Evolutionary conservation across 92 coral and sea anemone species (phyloP).

Genomic region (Paramuricea clavata): DNA sequence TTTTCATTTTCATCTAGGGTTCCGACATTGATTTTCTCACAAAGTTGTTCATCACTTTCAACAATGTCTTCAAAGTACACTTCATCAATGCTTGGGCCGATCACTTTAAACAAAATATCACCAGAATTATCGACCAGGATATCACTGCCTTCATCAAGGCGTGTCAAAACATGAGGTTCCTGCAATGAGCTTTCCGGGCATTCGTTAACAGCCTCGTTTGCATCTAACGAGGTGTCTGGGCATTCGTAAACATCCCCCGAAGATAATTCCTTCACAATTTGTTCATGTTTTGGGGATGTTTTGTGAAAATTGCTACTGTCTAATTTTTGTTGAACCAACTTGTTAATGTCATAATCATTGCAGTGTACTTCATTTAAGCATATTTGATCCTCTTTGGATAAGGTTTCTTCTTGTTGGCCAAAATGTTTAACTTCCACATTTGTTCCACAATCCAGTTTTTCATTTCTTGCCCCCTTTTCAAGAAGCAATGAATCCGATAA

Average conservation of each 20-base stretch:
- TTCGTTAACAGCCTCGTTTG: not conserved
- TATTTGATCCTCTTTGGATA: conserved; percentile 21
- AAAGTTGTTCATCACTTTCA: not conserved
- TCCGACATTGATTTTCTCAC: not conserved
- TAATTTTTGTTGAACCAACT: not conserved
- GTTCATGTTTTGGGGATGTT: not conserved
- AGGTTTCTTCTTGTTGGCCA: not conserved
- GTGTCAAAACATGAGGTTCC: not conserved
- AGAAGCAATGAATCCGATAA: not conserved
- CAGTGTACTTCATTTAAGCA: conserved; percentile 14
- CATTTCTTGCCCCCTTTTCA: not conserved
- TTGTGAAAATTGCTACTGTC: not conserved
- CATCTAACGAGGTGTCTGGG: not conserved
- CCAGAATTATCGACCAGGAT: conserved; percentile 39
- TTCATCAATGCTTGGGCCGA: conserved; percentile 9
- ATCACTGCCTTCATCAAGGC: conserved; percentile 25
- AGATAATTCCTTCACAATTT: no score
- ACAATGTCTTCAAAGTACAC: not conserved
- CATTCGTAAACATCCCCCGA: not conserved
- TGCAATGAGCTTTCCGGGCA: not conserved
- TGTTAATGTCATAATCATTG: conserved; percentile 13
- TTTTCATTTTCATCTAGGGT: conserved; percentile 31
- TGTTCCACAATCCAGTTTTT: not conserved
- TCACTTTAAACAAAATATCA: conserved; percentile 44
- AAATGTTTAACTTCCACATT: not conserved